phyloP scores from a whole-genome alignment of 2,888 invertebrate species.

The Zhuqinia jingwanae region DNA sequence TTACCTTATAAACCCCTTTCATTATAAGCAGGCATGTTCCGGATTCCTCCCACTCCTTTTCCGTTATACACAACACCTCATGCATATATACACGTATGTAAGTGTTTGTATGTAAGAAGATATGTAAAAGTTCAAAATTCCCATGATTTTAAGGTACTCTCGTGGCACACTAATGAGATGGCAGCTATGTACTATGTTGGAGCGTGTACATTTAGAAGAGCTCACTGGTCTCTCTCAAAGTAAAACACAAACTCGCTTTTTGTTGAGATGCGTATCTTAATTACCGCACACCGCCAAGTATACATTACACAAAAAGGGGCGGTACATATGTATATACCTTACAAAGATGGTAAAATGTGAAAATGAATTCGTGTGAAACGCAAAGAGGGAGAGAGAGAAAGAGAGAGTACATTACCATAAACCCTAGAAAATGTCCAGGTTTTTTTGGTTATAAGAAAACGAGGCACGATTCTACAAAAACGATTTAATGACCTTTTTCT shows the following conservation, averaged over 20 bases:
- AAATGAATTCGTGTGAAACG: conserved; percentile 43
- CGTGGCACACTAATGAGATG: conserved; percentile 65
- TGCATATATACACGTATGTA: too few species aligned
- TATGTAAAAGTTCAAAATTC: conserved; percentile 63
- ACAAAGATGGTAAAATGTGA: conserved; percentile 49
- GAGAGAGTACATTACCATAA: conserved; percentile 48
- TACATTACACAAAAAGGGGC: not conserved
- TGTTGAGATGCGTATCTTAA: conserved; percentile 64
- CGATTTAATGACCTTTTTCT: conserved; percentile 66
- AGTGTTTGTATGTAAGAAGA: conserved; percentile 39
- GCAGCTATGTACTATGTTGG: too few species aligned
- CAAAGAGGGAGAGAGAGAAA: not conserved
- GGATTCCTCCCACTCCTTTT: not conserved
- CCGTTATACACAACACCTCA: not conserved
- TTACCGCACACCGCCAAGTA: conserved; percentile 56
- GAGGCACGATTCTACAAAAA: conserved; percentile 58
- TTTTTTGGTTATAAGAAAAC: conserved; percentile 53
- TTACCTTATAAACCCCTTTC: not conserved
- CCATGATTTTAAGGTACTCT: conserved; percentile 58
- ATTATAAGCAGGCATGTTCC: not conserved
- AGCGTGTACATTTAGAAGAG: too few species aligned
- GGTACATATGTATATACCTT: not conserved
- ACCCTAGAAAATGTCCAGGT: conserved; percentile 44
- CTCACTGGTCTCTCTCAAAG: conserved; percentile 5
- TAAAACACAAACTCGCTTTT: conserved; percentile 29